Base-by-base conservation (phyloP, 2,113 vertebrate genomes). In the Gallinago media region DNA sequence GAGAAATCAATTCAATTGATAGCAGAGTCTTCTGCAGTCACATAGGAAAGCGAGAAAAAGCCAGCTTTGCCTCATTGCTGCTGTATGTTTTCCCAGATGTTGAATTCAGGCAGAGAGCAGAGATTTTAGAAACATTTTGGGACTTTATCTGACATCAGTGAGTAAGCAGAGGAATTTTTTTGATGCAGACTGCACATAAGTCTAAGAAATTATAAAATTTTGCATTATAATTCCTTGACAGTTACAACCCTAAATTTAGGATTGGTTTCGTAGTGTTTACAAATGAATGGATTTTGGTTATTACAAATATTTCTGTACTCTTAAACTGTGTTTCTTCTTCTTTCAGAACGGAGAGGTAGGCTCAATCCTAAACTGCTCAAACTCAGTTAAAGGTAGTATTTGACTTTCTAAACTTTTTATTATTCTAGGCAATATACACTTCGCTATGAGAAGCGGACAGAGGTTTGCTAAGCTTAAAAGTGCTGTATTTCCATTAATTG, bases 281-380 rank as follows among this genome's bases (percentile, higher is more conserved):
- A 70, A 83, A 52, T 74, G 3, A 85, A 72, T 81, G 9, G 5
- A 71, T 91, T 96, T 96, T 95, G 71, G 75, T 65, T 85, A 73
- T 74, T 70, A 49, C 31, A 50, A 77, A 32, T 40, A 42, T 61
- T 92, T 38, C 59, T 66, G 19, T 87, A 95, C 21, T 74, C 79
- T 93, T 81, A 94, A 94, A 83, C 34, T 93, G 16, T 95, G 58
- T 70, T 92, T 98, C 79, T 98, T 98, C 97, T 95, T 91, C 38
- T 99, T 99, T 94, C 98, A 99, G 99, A 98, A 99, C 83, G 99
- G 98, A 97, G 98, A 99, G 98, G 98, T 99, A 99, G 87, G 98
- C 97, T 93, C n/a, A 44, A 86, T 95, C 88, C 86, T 93, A 77
- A 96, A 67, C 92, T 95, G 68, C 91, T 96, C 89, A 89, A 91